Percentiles rank a stretch among this genome's conserved stretches.
phyloP scores from a whole-genome alignment of 2,888 invertebrate species.

The Cheilosia grossa region DNA sequence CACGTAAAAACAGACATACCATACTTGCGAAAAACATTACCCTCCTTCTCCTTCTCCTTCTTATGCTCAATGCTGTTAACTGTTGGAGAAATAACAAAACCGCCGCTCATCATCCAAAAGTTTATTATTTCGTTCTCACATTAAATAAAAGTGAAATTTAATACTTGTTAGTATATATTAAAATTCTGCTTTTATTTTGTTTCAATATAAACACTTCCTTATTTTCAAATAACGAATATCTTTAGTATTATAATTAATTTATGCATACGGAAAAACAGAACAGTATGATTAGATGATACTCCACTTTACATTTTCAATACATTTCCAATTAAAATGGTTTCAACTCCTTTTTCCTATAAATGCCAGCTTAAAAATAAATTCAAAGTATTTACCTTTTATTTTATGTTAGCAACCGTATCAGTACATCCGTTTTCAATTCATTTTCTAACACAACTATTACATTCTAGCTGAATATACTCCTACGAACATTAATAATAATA shows the following conservation, averaged over 20 bases:
- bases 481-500: constrained; percentile 46
- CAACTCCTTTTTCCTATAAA: constrained; percentile 4
- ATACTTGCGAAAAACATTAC: too few relatives aligned
- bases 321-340: background rate
- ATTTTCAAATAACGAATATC: constrained; percentile 17
- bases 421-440: constrained; percentile 36
- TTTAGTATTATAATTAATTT: constrained; percentile 16
- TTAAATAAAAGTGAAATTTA: constrained; percentile 1
- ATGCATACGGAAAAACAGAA: constrained; percentile 3
- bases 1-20: too few relatives aligned
- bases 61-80: too few relatives aligned
- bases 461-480: constrained; percentile 36
- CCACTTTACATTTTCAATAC: background rate
- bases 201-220: constrained; percentile 30
- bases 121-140: background rate
- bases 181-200: constrained; percentile 34
- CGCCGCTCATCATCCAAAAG: too few relatives aligned
- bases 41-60: too few relatives aligned
- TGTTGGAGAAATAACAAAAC: too few relatives aligned
- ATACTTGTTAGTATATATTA: constrained; percentile 42
- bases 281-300: background rate
- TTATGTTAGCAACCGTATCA: constrained; percentile 48
- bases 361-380: constrained; percentile 38
- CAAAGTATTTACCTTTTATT: constrained; percentile 22
- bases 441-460: constrained; percentile 29